Percentiles rank a stretch among this genome's conserved stretches.
phyloP scores from a whole-genome alignment of 2,797 vertebrate genomes.

The Lerista edwardsae region DNA sequence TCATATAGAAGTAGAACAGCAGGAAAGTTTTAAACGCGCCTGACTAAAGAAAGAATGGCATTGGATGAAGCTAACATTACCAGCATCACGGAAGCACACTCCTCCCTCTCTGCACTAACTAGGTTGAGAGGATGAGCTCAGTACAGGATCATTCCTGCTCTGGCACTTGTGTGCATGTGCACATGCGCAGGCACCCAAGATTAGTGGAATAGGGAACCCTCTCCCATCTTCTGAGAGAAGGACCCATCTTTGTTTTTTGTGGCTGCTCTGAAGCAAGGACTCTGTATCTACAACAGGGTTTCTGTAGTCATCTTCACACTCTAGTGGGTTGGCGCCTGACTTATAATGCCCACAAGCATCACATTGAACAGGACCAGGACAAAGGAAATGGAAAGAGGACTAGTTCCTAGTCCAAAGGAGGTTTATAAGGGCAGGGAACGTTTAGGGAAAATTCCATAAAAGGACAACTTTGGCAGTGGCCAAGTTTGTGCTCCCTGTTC shows the following conservation, averaged over 20 bases:
- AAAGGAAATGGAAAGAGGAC: neutral
- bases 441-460: neutral
- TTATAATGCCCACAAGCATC: neutral
- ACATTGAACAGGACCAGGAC: neutral
- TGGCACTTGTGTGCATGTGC: too few species aligned
- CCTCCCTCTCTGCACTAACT: neutral
- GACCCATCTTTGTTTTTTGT: neutral
- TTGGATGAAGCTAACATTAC: neutral
- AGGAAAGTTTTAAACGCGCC: neutral
- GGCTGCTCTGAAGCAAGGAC: neutral
- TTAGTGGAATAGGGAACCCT: neutral
- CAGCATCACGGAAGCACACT: neutral
- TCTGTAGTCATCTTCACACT: neutral
- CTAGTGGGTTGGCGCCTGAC: neutral
- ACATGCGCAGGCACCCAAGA: neutral
- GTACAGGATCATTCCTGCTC: neutral
- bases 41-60: neutral
- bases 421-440: neutral
- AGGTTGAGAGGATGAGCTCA: neutral
- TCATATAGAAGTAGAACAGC: slow-evolving; percentile 12
- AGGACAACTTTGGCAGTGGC: neutral
- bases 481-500: too few species aligned
- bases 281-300: neutral
- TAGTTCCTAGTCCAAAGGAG: neutral
- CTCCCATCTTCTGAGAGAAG: neutral